These are phyloP conservation scores for Sthenelais limicola DNA, from an alignment of 2,888 invertebrate genomes.

Conservation along the genomic window DNA sequence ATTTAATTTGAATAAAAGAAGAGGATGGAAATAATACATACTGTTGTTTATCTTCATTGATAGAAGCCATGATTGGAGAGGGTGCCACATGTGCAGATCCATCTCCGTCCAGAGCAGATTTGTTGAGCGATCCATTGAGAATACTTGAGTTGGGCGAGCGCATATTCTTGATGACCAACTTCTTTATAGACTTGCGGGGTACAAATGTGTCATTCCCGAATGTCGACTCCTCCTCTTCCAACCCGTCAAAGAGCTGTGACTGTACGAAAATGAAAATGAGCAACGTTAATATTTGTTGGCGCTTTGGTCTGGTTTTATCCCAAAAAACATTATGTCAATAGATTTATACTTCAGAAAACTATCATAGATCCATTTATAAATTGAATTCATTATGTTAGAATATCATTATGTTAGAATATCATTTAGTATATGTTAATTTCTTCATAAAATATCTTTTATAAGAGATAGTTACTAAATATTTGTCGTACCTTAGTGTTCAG, in stretches of 20 bases:
- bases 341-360: too few relatives aligned
- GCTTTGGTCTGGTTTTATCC: too few relatives aligned
- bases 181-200: slow-evolving; percentile 77
- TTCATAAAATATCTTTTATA: too few relatives aligned
- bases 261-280: slow-evolving; percentile 7
- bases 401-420: too few relatives aligned
- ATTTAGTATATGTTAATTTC: neutral
- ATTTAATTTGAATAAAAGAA: too few relatives aligned
- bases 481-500: slow-evolving; percentile 72
- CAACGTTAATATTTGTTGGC: neutral
- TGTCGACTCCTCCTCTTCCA: slow-evolving; percentile 80
- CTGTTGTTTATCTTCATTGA: neutral
- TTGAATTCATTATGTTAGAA: too few relatives aligned
- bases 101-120: slow-evolving; percentile 42
- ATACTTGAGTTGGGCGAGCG: neutral
- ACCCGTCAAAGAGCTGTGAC: slow-evolving; percentile 82
- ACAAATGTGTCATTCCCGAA: slow-evolving; percentile 73
- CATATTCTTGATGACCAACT: slow-evolving; percentile 78
- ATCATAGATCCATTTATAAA: too few relatives aligned
- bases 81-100: slow-evolving; percentile 32
- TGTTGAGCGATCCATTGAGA: slow-evolving; percentile 29
- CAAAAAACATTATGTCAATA: too few relatives aligned
- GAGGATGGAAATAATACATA: too few relatives aligned
- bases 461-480: too few relatives aligned
- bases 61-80: slow-evolving; percentile 29